These are phyloP conservation scores for Drosophila insularis DNA, from an alignment of 1,140 invertebrate species.

Conservation along the genomic window DNA sequence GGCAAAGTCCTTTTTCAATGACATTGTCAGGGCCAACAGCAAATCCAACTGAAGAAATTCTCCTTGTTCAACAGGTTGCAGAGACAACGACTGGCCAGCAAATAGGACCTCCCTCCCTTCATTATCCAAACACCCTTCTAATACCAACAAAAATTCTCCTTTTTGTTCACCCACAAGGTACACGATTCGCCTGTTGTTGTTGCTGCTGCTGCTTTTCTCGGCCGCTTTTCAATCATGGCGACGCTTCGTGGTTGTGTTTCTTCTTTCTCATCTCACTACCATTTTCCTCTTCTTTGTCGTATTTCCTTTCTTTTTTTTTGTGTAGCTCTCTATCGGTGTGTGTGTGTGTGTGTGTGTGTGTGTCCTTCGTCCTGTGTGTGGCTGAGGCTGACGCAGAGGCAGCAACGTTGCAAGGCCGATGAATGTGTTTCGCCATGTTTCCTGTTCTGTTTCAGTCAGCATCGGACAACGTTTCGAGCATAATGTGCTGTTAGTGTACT, in stretches of 20 bases:
- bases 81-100: conserved; percentile 25
- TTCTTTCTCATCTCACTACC: background rate
- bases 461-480: conserved; percentile 59
- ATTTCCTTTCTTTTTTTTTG: background rate
- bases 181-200: conserved; percentile 8
- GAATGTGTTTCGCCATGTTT: conserved; percentile 18
- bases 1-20: conserved; percentile 56
- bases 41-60: background rate
- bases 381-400: background rate
- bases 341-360: conserved; percentile 9
- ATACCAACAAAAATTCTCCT: background rate
- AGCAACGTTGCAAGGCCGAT: conserved; percentile 8
- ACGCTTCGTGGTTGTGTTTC: conserved; percentile 2
- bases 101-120: too few species aligned
- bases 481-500: conserved; percentile 51
- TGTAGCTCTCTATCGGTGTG: conserved; percentile 15
- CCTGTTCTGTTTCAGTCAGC: conserved; percentile 54
- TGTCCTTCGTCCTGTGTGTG: conserved; percentile 5
- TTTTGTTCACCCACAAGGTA: background rate
- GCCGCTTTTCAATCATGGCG: conserved; percentile 10
- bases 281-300: background rate
- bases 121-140: background rate
- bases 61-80: conserved; percentile 62
- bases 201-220: conserved; percentile 5
- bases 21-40: conserved; percentile 52